Evolutionary conservation across 1,140 invertebrate genomes (phyloP), one percentile per base, ranked within the genome.

Genomic region (Papilio polyxenes): DNA sequence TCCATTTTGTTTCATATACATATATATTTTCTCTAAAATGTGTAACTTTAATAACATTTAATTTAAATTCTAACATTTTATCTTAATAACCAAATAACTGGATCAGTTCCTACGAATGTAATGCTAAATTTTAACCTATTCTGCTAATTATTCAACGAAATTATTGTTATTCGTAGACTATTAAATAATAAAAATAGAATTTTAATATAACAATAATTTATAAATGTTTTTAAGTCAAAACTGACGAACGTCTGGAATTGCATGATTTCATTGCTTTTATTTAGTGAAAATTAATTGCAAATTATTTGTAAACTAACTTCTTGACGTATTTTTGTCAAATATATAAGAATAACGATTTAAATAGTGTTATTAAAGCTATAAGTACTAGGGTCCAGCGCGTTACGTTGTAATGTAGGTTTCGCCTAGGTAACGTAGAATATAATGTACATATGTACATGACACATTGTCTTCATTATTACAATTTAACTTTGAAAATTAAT

Each of bases 341-440:
- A 56, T 77, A 13, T 77, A 77, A 56, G 48, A 10, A 77, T 31
- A 53, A 10, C 11, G 49, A 56, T 77, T 72, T 37, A 72, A 40
- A 72, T 77, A 77, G 48, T 77, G 75, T 77, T 37, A 77, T 77
- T 77, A 77, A 77, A 53, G 48, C 75, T 53, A 80, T 91, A 91
- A 91, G 86, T 89, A 89, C 84, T 91, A 90, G 89, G 89, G 90
- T 91, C 90, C 90, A 91, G 86, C 86, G 84, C 86, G 85, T 87
- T 89, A 85, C 80, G 78, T 82, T 81, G 83, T 85, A 84, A 85
- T 82, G 84, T 89, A 90, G 88, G 83, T 86, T 84, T 85, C 85
- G 83, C 85, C 87, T 89, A 89, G 86, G 76, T 85, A 84, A 88
- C 81, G 83, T 87, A 89, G 86, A 6, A 84, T 51, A 80, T 77